Conservation (phyloP, 2,888 invertebrate genomes). For the Ectropis crepuscularia region DNA sequence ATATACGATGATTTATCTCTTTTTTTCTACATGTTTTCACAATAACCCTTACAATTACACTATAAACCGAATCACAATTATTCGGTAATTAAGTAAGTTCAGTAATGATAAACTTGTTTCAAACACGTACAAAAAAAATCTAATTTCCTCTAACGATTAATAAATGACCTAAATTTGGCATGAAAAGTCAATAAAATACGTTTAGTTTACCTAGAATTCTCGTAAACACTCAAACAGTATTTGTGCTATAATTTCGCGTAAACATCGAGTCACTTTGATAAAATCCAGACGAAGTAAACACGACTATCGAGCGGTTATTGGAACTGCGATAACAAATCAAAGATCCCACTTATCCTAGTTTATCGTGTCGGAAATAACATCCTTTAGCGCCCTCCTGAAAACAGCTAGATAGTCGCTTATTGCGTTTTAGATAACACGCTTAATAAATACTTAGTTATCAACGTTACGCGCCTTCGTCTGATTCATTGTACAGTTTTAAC, state of each 20-base stretch:
- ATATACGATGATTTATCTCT: no score
- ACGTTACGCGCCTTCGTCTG: no score
- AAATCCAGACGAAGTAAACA: constrained; percentile 31
- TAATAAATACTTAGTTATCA: background rate
- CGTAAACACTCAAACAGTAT: constrained; percentile 19
- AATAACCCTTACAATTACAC: no score
- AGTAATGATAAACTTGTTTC: no score
- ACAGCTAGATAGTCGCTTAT: background rate
- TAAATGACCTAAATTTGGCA: no score
- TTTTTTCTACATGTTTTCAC: no score
- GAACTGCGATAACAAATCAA: constrained; percentile 50
- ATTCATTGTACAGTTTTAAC: no score
- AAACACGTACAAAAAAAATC: no score
- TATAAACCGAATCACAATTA: no score
- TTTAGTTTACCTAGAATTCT: constrained; percentile 6
- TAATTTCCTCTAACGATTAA: no score
- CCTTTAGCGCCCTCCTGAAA: background rate
- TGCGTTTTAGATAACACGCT: background rate
- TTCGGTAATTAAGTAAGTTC: no score
- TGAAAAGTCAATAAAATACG: no score
- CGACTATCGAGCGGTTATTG: constrained; percentile 38
- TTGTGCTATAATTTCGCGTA: constrained; percentile 22
- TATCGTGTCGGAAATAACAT: constrained; percentile 16
- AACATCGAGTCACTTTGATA: constrained; percentile 31
- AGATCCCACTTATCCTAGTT: constrained; percentile 39